phyloP scores from a whole-genome alignment of 2,113 vertebrate genomes.

The Cyphomyrus discorhynchus region DNA sequence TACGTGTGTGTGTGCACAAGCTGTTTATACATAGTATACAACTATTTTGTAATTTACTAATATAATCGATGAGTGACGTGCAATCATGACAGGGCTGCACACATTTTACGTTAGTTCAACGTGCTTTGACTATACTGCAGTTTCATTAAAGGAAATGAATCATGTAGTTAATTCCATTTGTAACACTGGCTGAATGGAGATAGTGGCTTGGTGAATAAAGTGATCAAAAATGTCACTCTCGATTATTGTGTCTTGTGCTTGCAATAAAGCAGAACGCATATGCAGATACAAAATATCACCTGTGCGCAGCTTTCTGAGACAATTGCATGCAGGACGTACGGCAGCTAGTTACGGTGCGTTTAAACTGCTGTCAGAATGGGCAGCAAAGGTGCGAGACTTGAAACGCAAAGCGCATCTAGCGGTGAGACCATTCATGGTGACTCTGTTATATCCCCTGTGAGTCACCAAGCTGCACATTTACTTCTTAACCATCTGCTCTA shows the following conservation, averaged over 20 bases:
- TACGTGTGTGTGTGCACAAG: neutral
- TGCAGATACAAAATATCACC: neutral
- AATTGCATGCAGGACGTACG: neutral
- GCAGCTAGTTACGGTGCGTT: neutral
- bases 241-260: neutral
- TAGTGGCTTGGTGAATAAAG: neutral
- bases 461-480: constrained; percentile 67
- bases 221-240: neutral
- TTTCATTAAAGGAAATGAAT: neutral
- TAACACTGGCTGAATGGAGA: neutral
- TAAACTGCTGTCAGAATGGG: neutral
- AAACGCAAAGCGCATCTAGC: constrained; percentile 23
- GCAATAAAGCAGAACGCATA: neutral
- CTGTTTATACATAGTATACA: neutral
- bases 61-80: neutral
- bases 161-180: neutral
- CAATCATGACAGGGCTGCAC: neutral
- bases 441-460: constrained; percentile 65
- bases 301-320: neutral
- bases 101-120: neutral
- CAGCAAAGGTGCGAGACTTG: neutral
- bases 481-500: constrained; percentile 74
- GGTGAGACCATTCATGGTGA: constrained; percentile 71
- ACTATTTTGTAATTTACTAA: neutral
- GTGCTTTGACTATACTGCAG: neutral